A percentile compares a stretch with the other conserved stretches of the same genome.
Conservation (phyloP, 2,113 vertebrate species). For the Dunckerocampus dactyliophorus region DNA sequence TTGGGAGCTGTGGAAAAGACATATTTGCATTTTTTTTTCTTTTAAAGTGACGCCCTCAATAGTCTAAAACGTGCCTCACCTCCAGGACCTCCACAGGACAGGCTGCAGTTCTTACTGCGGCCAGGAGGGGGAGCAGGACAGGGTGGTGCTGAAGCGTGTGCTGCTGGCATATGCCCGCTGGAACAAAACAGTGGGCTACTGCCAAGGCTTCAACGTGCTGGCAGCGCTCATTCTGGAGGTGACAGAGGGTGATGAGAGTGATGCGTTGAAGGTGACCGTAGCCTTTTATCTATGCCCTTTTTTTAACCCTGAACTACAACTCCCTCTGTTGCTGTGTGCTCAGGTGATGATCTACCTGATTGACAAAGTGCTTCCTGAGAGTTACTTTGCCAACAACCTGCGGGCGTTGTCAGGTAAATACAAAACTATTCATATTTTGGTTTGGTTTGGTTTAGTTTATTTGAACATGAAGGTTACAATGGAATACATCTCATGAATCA, state of each 20-base stretch:
- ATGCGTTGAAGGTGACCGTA: constrained; percentile 57
- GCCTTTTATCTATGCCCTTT: neutral
- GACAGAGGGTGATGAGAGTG: constrained; percentile 64
- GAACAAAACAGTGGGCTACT: constrained; percentile 68
- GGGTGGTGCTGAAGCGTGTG: constrained; percentile 69
- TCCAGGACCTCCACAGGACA: constrained; percentile 69
- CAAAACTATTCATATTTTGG: neutral
- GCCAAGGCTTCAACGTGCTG: constrained; percentile 68
- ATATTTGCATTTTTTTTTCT: neutral
- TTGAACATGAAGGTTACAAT: no score
- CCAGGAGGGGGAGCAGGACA: constrained; percentile 68
- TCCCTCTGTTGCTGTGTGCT: neutral
- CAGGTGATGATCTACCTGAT: constrained; percentile 99
- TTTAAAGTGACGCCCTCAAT: neutral
- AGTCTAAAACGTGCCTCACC: neutral
- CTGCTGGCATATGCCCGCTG: constrained; percentile 66
- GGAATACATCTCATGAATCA: no score
- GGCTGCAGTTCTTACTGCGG: constrained; percentile 69
- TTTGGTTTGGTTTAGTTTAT: no score
- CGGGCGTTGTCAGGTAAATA: constrained; percentile 82
- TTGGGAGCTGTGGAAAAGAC: neutral
- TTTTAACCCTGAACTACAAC: neutral
- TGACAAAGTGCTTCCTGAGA: constrained; percentile 96
- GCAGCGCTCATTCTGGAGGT: constrained; percentile 66
- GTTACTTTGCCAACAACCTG: constrained; percentile 98